phyloP scores from a whole-genome alignment of 2,113 vertebrate species.

The Laticauda laticaudata region DNA sequence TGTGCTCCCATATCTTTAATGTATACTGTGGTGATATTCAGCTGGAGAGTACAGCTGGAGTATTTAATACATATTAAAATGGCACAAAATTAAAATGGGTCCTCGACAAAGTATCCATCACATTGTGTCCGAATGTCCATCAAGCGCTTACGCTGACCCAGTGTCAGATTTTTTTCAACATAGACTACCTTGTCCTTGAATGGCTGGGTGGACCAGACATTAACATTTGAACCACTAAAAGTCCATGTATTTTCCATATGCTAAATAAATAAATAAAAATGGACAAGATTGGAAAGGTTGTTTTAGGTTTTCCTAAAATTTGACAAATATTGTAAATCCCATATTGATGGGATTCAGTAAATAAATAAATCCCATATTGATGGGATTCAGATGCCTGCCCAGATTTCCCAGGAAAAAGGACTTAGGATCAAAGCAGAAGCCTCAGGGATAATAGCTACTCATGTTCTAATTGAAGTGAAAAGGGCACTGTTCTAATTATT shows the following conservation, averaged over 20 bases:
- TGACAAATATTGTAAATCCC: not conserved
- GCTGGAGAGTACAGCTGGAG: not conserved
- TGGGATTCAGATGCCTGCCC: not conserved
- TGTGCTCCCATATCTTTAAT: not conserved
- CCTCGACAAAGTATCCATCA: too few relatives aligned
- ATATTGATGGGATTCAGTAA: not conserved
- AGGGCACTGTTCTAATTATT: not conserved
- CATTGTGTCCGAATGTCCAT: too few relatives aligned
- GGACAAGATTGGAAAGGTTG: not conserved
- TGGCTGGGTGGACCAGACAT: too few relatives aligned
- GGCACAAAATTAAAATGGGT: too few relatives aligned
- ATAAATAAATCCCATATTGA: not conserved
- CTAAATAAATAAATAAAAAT: too few relatives aligned
- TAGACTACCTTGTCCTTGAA: too few relatives aligned
- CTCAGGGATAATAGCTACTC: not conserved
- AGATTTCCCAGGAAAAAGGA: not conserved
- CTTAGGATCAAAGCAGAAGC: not conserved
- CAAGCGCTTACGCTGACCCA: too few relatives aligned
- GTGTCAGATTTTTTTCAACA: too few relatives aligned
- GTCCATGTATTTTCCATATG: too few relatives aligned
- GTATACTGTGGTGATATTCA: not conserved
- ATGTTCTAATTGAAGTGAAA: not conserved
- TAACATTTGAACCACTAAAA: too few relatives aligned
- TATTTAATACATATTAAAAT: not conserved
- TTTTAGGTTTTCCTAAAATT: not conserved